Evolutionary conservation across 2,113 vertebrate species (phyloP), one percentile per base, ranked within the genome.

Genomic region (Phaethon lepturus): DNA sequence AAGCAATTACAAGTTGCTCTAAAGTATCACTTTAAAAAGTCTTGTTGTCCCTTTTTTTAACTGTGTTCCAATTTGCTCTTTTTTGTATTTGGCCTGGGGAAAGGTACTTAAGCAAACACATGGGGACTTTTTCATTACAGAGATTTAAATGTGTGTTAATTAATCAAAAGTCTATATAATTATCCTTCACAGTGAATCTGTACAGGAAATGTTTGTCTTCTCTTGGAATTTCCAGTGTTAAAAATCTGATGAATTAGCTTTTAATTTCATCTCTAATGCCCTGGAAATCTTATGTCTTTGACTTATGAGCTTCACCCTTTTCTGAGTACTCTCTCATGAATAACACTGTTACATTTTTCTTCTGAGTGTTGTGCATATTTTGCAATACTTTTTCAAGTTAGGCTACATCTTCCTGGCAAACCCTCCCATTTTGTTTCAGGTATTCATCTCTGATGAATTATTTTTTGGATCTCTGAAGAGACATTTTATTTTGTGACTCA

Each of bases 121-220:
- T 11, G 58, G 77, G 62, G 93, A 69, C 5, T 18, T 17, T 82
- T 90, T 88, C 33, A 73, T 76, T 0, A 0, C 3, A 79, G 66
- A 83, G 13, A 83, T 83, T 94, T 82, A 82, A 88, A 94, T 58
- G 13, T 26, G 7, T 73, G 31, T 76, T 94, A 95, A 93, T 92
- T 79, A 93, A 86, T 92, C 20, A 76, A 82, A 90, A 56, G 10
- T 72, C 35, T 50, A 23, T 52, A 53, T 58, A 88, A 85, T 62
- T 85, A 62, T 92, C 55, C 4, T 95, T 85, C 53, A 69, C 19
- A 50, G 4, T 42, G 59, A 80, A 88, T 53, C 10, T 69, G 12
- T 22, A 60, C 12, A 64, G 52, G 60, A 96, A 82, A 64, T 49
- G 3, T 64, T 89, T 52, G 8, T 55, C 26, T 91, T 87, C 10